These are phyloP conservation scores for Drosophila merina DNA, from an alignment of 2,888 invertebrate genomes.

Conservation along the genomic window DNA sequence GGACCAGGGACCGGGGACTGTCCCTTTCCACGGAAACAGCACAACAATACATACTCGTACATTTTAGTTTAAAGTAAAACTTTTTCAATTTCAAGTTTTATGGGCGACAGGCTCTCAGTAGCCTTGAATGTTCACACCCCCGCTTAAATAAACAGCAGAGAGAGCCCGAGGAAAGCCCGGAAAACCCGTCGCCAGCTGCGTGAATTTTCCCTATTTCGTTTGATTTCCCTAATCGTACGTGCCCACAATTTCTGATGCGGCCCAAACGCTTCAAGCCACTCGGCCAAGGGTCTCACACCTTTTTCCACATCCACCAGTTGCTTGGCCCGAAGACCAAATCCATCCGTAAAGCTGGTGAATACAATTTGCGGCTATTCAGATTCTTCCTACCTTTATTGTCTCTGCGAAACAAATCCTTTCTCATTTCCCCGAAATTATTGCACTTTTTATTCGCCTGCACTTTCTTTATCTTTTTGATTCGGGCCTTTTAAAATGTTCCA, in stretches of 20 bases:
- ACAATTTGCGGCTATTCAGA: background rate
- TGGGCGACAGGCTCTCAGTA: constrained; percentile 70
- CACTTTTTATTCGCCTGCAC: background rate
- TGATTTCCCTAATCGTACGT: constrained; percentile 61
- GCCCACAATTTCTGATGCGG: constrained; percentile 60
- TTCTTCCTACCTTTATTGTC: background rate
- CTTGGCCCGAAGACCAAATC: background rate
- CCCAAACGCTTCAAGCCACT: constrained; percentile 12
- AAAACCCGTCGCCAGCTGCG: constrained; percentile 34
- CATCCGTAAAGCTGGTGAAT: background rate
- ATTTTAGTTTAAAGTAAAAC: constrained; percentile 73
- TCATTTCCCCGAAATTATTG: constrained; percentile 1
- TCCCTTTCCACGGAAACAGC: background rate
- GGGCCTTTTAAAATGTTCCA: constrained; percentile 1
- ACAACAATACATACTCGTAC: constrained; percentile 27
- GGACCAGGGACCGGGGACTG: background rate
- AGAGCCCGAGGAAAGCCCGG: background rate
- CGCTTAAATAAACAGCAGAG: constrained; percentile 4
- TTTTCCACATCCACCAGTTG: background rate
- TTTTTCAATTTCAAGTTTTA: constrained; percentile 79
- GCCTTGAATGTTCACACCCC: constrained; percentile 23
- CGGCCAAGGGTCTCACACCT: background rate
- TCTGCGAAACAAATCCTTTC: constrained; percentile 1
- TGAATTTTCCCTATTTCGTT: constrained; percentile 64
- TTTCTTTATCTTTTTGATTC: background rate